Conservation (phyloP, 2,888 invertebrate genomes). For the Cepaea hortensis region DNA sequence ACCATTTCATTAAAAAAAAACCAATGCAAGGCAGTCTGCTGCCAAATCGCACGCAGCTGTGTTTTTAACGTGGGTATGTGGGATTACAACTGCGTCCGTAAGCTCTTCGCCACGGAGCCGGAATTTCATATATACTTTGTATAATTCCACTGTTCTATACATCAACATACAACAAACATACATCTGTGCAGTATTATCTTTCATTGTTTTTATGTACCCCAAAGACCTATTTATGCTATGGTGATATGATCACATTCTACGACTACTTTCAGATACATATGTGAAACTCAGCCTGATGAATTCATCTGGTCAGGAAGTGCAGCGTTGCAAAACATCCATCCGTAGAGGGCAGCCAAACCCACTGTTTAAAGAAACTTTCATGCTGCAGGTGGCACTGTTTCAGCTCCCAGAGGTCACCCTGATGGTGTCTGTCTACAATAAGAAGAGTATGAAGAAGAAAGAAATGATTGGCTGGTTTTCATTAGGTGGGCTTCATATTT, state of each 20-base stretch:
- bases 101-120: no score
- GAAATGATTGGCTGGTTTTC: slow-evolving; percentile 99
- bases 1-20: no score
- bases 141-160: no score
- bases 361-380: slow-evolving; percentile 95
- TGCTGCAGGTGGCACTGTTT: slow-evolving; percentile 96
- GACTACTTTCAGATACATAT: slow-evolving; percentile 84
- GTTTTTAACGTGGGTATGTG: no score
- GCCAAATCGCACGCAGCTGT: no score
- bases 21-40: no score
- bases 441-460: slow-evolving; percentile 93
- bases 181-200: no score
- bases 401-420: slow-evolving; percentile 95
- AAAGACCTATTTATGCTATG: neutral
- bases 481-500: slow-evolving; percentile 80
- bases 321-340: slow-evolving; percentile 93
- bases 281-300: slow-evolving; percentile 93
- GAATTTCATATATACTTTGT: no score
- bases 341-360: slow-evolving; percentile 95
- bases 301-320: slow-evolving; percentile 94
- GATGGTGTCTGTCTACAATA: slow-evolving; percentile 93
- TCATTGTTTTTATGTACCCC: neutral
- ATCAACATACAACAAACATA: no score
- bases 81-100: no score
- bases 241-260: neutral